Base-by-base conservation (phyloP, 2,797 vertebrate species). In the Sebastes ruberrimus region DNA sequence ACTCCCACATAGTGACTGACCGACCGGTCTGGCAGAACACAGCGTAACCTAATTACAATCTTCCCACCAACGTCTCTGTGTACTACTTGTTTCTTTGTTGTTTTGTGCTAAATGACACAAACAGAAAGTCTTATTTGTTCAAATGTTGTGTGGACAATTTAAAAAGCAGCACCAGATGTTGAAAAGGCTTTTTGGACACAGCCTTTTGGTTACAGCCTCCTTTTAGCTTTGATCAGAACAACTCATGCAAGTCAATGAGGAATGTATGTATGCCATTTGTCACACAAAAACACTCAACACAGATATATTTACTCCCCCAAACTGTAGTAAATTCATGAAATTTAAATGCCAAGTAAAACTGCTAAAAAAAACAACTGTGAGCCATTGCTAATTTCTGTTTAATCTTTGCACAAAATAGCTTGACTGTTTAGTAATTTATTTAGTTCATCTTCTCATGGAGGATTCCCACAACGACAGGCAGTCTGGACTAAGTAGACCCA, bases 401-500 rank as follows among this genome's bases (percentile, higher is more conserved):
- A 63, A 30, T 5, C 2, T 69, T n/a, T 72, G 38, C 18, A 74
- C 9, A 1, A 38, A 52, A 9, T 49, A 49, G 18, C 46, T 8
- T n/a, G 46, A 49, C 46, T 49, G 18, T 56, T 67, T 2, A 28
- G 13, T 35, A 18, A 62, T 70, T 56, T 57, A n/a, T 53, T 61
- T 28, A 8, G 8, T 28, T 70, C 3, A 32, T 49, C 42, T 53
- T 28, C 0, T 72, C 20, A 46, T 65, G 61, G 61, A 28, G 11
- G 42, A 72, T 20, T 78, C 78, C 16, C 52, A 49, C 22, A 68
- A 20, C 3, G 3, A 49, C n/a, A 52, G 18, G 13, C 16, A 67
- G 3, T 28, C 35, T 60, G 7, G 66, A 65, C 75, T 83, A 27
- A 74, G n/a, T 27, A 70, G 49, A 77, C 57, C 82, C 66, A 68